Base-by-base conservation (phyloP, 1,140 invertebrate species). In the Brachionus rotundiformis region DNA sequence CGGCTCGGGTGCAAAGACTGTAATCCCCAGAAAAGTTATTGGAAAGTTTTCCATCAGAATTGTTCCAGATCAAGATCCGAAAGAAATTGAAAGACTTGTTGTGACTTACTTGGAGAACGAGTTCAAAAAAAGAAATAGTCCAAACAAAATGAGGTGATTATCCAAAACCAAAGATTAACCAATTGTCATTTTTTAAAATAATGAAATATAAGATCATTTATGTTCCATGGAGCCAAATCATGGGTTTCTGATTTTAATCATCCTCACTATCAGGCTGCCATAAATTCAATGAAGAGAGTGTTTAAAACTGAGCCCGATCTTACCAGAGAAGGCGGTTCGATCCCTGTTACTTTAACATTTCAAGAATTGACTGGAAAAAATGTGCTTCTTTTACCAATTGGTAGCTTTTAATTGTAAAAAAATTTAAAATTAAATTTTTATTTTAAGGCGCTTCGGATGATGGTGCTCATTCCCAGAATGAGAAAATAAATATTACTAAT, bases 391-490 rank as follows among this genome's bases (percentile, higher is more conserved):
- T 89, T 98, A 68, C 95, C 95, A 3, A 88, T 90, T 61, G 96
- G 96, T 65, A 91, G 23, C 8, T 54, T 49, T 49, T 92, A 83
- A 6, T 7, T 7, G n/a, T 2, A 49, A 41, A 44, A 25, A 44
- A 19, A 19, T 13, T 27, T 10, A 27, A 23, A n/a, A n/a, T 41
- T 25, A 39, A 29, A 25, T 75, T 29, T 44, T 13, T 54, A 25
- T 47, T 73, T 73, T 13, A 76, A 77, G 77, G 77, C 31, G 79
- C 84, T 16, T 92, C 92, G 81, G 96, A 98, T 88, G 96, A 98
- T 89, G 96, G 96, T 82, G 95, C 96, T 82, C 96, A 99, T 90
- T 96, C 95, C 0, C 96, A 98, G 88, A 98, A 98, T 89, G 96
- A 98, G 88, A 98, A 98, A 88, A 91, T 98, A 83, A 92, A 97